Percentiles rank a stretch among this genome's conserved stretches.
Conservation (phyloP, 2,888 invertebrate species). For the Archips crataeganus region DNA sequence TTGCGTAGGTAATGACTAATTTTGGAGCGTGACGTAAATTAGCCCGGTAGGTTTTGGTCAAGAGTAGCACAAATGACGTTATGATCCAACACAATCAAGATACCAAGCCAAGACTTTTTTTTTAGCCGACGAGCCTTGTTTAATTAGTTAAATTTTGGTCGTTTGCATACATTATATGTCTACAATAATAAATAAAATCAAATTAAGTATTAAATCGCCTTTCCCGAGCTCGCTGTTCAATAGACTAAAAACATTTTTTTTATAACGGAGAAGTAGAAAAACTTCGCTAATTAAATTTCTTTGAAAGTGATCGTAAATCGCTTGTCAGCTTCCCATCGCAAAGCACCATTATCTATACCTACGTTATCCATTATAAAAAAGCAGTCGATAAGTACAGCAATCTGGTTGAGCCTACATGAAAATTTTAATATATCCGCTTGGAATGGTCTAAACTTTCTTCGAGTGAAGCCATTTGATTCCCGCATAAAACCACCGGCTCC, state of each 20-base stretch:
- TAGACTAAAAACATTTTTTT: not conserved
- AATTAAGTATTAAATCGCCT: not conserved
- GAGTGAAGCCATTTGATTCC: conserved; percentile 16
- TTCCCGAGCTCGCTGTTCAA: not conserved
- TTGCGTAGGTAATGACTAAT: conserved; percentile 36
- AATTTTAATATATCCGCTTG: conserved; percentile 26
- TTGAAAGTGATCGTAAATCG: conserved; percentile 20
- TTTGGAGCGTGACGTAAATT: conserved; percentile 27
- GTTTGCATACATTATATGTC: not conserved
- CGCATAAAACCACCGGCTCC: conserved; percentile 22
- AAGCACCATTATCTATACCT: conserved; percentile 1
- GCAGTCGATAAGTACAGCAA: not conserved
- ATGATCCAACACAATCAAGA: no score
- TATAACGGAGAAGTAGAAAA: conserved; percentile 27
- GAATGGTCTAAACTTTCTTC: conserved; percentile 10
- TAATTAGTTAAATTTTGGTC: not conserved
- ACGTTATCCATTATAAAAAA: not conserved
- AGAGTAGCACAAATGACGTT: no score
- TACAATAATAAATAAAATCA: not conserved
- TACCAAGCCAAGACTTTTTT: no score
- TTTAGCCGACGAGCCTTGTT: not conserved
- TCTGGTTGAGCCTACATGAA: conserved; percentile 15
- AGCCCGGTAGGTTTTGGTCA: no score
- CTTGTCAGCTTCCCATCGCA: conserved; percentile 18
- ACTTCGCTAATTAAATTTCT: conserved; percentile 32